phyloP scores from a whole-genome alignment of 92 coral and sea anemone species.

The Siderastrea siderea region DNA sequence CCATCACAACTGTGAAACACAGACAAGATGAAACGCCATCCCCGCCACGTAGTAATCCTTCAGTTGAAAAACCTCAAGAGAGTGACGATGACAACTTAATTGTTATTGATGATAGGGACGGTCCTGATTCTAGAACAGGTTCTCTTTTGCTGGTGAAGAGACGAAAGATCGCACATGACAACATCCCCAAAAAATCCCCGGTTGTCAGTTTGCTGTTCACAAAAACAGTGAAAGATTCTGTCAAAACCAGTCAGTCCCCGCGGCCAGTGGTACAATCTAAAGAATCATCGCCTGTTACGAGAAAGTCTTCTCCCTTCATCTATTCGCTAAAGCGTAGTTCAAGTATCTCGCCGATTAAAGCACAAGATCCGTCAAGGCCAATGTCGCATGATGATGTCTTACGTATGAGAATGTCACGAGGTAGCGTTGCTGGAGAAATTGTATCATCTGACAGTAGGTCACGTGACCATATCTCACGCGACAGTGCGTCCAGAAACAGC shows the following conservation, averaged over 20 bases:
- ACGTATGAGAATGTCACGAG: not conserved
- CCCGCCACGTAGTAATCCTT: not conserved
- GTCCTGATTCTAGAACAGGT: conserved; percentile 28
- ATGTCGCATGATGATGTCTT: not conserved
- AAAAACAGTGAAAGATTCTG: conserved; percentile 5
- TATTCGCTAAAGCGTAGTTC: conserved; percentile 24
- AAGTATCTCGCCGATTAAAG: conserved; percentile 10
- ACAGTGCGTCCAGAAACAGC: not conserved
- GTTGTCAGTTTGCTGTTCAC: conserved; percentile 69
- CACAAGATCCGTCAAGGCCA: not conserved
- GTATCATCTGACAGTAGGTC: not conserved
- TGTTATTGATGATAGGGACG: conserved; percentile 53
- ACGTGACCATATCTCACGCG: not conserved
- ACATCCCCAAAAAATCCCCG: conserved; percentile 67
- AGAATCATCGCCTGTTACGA: conserved; percentile 22
- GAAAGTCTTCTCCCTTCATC: conserved; percentile 14
- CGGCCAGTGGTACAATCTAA: conserved; percentile 7
- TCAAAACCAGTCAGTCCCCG: conserved; percentile 1
- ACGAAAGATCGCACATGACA: conserved; percentile 42
- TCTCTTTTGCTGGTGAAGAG: conserved; percentile 41
- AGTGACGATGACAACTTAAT: conserved; percentile 63
- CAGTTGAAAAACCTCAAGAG: not conserved
- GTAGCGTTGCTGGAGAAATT: not conserved
- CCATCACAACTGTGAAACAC: not conserved
- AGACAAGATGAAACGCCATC: conserved; percentile 33